These are phyloP conservation scores for Tinea trinotella DNA, from an alignment of 2,888 invertebrate species.

Conservation along the genomic window DNA sequence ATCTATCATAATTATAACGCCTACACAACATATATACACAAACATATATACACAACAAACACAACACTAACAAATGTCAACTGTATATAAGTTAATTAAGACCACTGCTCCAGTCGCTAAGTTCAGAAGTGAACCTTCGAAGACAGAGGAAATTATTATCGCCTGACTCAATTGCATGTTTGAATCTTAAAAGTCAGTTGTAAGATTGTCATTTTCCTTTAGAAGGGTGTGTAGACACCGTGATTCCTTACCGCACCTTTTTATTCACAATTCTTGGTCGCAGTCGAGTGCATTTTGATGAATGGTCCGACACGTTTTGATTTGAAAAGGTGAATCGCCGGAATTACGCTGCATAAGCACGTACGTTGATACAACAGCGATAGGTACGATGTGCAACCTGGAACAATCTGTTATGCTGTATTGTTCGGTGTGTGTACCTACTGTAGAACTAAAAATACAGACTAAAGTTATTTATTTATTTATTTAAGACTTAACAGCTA, in stretches of 20 bases:
- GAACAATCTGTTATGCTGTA: not conserved
- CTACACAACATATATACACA: too few relatives aligned
- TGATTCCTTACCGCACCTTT: conserved; percentile 65
- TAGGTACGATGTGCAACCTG: not conserved
- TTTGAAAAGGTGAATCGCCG: conserved; percentile 54
- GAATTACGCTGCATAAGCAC: conserved; percentile 61
- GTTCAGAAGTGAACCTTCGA: not conserved
- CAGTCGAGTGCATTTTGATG: conserved; percentile 58
- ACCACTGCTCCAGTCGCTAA: too few relatives aligned
- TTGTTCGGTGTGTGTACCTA: too few relatives aligned
- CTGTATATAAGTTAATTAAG: too few relatives aligned
- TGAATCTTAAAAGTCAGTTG: conserved; percentile 22
- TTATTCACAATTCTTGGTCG: conserved; percentile 58
- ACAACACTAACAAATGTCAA: too few relatives aligned
- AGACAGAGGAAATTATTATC: not conserved
- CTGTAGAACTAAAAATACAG: too few relatives aligned
- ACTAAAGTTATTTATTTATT: too few relatives aligned
- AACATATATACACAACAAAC: too few relatives aligned
- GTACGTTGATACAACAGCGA: conserved; percentile 26
- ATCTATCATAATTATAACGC: too few relatives aligned
- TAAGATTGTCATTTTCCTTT: conserved; percentile 36
- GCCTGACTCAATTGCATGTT: conserved; percentile 9
- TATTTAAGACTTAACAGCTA: too few relatives aligned
- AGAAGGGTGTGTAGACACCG: conserved; percentile 58
- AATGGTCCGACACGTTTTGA: conserved; percentile 60